A percentile compares a stretch with the other conserved stretches of the same genome.
Evolutionary conservation across 2,113 vertebrate species (phyloP).

Genomic region (Fulmarus glacialis): DNA sequence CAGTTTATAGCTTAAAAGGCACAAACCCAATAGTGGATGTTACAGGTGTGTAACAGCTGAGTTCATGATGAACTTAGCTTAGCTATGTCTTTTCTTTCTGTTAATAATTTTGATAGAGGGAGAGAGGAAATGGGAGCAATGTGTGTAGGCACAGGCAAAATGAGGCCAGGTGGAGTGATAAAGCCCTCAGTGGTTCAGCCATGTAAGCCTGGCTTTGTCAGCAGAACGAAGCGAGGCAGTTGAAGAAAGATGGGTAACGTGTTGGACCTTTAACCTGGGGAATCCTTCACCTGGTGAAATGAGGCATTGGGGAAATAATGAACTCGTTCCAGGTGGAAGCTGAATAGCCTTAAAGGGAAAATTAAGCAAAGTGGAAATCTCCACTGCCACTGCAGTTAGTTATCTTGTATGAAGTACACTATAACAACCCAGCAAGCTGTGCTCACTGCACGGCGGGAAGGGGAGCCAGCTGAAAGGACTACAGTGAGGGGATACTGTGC

Average conservation of each 20-base stretch:
- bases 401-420: background rate
- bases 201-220: background rate
- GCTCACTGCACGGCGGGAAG: background rate
- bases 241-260: background rate
- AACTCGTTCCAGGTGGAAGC: background rate
- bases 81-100: background rate
- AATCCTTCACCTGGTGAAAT: background rate
- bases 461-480: background rate
- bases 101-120: constrained; percentile 14
- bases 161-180: constrained; percentile 12
- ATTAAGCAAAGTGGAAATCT: background rate
- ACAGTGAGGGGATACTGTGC: background rate
- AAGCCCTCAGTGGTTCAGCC: background rate
- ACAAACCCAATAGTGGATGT: background rate
- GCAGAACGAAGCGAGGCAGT: background rate
- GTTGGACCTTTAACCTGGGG: constrained; percentile 2
- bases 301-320: background rate
- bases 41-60: constrained; percentile 27
- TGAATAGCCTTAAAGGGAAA: background rate
- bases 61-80: background rate
- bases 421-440: background rate
- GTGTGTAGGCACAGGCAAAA: constrained; percentile 2
- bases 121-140: constrained; percentile 7
- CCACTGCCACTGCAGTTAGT: background rate
- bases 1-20: background rate